Evolutionary conservation across 64 coral and sea anemone genomes (phyloP).

Genomic region (Astreopora myriophthalma): DNA sequence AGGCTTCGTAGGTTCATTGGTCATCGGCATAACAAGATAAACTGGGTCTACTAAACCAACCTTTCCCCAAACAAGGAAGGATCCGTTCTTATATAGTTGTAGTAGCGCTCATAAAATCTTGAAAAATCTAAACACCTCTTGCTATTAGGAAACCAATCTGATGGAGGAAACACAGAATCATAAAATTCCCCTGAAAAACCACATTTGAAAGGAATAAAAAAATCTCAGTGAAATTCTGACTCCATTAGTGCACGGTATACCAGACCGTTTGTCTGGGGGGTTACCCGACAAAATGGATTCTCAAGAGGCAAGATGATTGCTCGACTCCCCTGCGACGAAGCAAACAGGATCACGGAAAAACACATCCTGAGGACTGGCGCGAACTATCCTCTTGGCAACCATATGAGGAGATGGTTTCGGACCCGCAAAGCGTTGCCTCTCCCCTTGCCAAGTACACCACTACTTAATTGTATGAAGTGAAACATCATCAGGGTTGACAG

Average conservation of each 20-base stretch:
- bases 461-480: neutral
- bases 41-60: no score
- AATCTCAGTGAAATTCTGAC: no score
- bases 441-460: conserved; percentile 22
- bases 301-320: neutral
- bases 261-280: neutral
- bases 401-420: neutral
- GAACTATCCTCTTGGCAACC: neutral
- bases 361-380: neutral
- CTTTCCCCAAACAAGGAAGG: no score
- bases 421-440: conserved; percentile 1
- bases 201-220: no score
- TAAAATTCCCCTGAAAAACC: no score
- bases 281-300: neutral
- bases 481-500: neutral
- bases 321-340: conserved; percentile 29
- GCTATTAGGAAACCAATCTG: no score
- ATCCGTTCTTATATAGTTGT: no score
- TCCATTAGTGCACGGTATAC: neutral
- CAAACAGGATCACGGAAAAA: conserved; percentile 6
- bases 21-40: conserved; percentile 35
- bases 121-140: no score
- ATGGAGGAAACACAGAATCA: no score
- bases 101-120: no score
- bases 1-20: neutral